Conservation (phyloP, 2,888 invertebrate genomes). For the Cheilosia scutellata region DNA sequence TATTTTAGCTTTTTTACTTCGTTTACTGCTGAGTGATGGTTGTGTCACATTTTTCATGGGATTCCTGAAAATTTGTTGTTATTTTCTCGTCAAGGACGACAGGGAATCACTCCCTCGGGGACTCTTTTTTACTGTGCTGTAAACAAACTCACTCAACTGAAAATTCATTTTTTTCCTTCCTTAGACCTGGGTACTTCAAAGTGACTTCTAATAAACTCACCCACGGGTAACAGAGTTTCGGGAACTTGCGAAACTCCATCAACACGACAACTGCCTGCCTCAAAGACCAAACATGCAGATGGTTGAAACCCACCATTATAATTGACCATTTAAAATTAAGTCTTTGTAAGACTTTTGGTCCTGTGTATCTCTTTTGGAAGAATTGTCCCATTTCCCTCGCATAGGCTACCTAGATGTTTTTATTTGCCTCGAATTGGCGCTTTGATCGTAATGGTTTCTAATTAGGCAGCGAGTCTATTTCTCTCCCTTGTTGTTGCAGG, state of each 20-base stretch:
- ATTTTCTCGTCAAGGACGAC: slow-evolving; percentile 23
- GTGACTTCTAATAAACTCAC: slow-evolving; percentile 73
- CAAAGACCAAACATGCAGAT: slow-evolving; percentile 18
- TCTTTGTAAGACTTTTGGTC: slow-evolving; percentile 45
- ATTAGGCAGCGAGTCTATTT: slow-evolving; percentile 81
- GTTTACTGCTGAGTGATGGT: slow-evolving; percentile 60
- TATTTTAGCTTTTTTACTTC: slow-evolving; percentile 21
- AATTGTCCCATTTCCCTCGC: slow-evolving; percentile 8
- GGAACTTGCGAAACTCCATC: slow-evolving; percentile 61
- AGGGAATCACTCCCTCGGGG: slow-evolving; percentile 35
- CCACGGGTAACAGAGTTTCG: slow-evolving; percentile 57
- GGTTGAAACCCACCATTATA: slow-evolving; percentile 51
- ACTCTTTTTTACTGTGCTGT: slow-evolving; percentile 64
- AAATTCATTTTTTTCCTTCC: slow-evolving; percentile 32
- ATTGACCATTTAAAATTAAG: slow-evolving; percentile 73
- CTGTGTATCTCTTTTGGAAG: slow-evolving; percentile 28
- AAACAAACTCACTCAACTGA: slow-evolving; percentile 69
- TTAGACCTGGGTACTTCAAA: slow-evolving; percentile 58
- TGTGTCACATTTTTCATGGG: slow-evolving; percentile 70
- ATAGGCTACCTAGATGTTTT: slow-evolving; percentile 40
- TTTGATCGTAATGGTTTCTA: slow-evolving; percentile 83
- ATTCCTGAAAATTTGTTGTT: slow-evolving; percentile 46
- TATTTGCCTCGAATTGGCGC: slow-evolving; percentile 79
- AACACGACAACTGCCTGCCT: slow-evolving; percentile 16
- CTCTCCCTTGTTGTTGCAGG: slow-evolving; percentile 42